Evolutionary conservation across 2,888 invertebrate species (phyloP).

Genomic region (Silvanus unidentatus): DNA sequence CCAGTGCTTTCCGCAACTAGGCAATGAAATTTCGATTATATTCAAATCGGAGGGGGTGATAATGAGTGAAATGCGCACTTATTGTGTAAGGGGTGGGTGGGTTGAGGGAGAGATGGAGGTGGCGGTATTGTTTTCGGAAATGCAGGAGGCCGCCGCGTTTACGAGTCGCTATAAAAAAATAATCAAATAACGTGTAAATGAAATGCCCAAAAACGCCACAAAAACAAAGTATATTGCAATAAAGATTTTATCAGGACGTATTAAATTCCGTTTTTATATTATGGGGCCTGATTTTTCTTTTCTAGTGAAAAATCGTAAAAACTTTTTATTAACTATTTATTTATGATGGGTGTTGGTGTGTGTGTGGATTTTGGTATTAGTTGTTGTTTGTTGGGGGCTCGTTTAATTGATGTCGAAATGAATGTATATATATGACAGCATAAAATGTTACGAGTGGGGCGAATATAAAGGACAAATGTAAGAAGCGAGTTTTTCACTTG

Average conservation of each 20-base stretch:
- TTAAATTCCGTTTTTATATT: too few relatives aligned
- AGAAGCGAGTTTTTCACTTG: conserved; percentile 20
- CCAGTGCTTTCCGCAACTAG: conserved; percentile 1
- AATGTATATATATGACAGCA: conserved; percentile 21
- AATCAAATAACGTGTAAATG: too few relatives aligned
- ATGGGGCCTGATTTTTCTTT: too few relatives aligned
- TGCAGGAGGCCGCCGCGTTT: too few relatives aligned
- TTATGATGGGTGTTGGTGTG: not conserved
- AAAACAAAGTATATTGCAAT: too few relatives aligned
- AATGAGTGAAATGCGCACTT: not conserved
- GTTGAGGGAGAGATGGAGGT: too few relatives aligned
- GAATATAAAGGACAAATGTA: conserved; percentile 12
- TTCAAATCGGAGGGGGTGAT: not conserved
- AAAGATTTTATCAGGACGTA: too few relatives aligned
- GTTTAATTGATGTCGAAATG: conserved; percentile 22
- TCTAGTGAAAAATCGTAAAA: not conserved
- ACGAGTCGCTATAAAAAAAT: too few relatives aligned
- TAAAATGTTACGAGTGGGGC: conserved; percentile 17
- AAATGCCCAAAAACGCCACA: too few relatives aligned
- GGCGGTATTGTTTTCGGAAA: too few relatives aligned
- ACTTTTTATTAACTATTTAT: not conserved
- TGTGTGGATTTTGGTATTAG: not conserved
- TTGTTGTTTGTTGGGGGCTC: not conserved
- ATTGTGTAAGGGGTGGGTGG: too few relatives aligned
- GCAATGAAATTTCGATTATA: not conserved